A percentile compares a stretch with the other conserved stretches of the same genome.
Evolutionary conservation across 1,140 invertebrate species (phyloP).

Genomic region (Drosophila oshimai): DNA sequence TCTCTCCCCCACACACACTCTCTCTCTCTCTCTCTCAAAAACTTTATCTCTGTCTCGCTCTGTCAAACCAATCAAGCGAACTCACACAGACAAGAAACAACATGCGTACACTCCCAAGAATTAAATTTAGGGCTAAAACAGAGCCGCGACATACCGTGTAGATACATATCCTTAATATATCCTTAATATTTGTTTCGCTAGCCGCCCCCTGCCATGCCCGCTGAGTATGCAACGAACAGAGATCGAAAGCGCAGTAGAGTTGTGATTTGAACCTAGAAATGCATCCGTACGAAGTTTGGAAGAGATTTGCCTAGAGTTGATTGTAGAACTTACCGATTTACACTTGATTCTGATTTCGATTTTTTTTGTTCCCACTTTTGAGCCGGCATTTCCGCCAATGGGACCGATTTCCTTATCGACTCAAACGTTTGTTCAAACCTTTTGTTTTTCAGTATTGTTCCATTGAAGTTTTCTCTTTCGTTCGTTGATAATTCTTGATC

Average conservation of each 20-base stretch:
- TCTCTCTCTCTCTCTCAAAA: conserved; percentile 1
- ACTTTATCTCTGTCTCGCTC: conserved; percentile 8
- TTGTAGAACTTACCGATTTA: conserved; percentile 41
- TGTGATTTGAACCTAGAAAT: conserved; percentile 41
- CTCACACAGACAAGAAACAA: conserved; percentile 29
- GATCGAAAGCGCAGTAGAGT: conserved; percentile 36
- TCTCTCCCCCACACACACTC: conserved; percentile 4
- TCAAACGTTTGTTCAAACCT: conserved; percentile 12
- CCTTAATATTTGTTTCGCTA: conserved; percentile 3
- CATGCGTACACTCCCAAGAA: conserved; percentile 11
- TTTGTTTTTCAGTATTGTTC: conserved; percentile 26
- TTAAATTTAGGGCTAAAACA: neutral
- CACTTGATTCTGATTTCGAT: conserved; percentile 14
- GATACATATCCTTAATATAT: conserved; percentile 2
- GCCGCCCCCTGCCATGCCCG: conserved; percentile 2
- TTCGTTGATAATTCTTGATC: conserved; percentile 21
- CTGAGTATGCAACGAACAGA: neutral
- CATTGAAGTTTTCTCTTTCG: conserved; percentile 28
- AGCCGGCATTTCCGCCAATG: neutral
- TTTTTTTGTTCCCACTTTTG: conserved; percentile 11
- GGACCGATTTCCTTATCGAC: neutral
- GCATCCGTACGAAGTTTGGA: conserved; percentile 35
- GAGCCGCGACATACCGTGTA: conserved; percentile 8
- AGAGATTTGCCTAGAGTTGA: conserved; percentile 25
- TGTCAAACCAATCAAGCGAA: conserved; percentile 6